phyloP scores from a whole-genome alignment of 2,888 invertebrate species.

The Tetheella fluctuosa region DNA sequence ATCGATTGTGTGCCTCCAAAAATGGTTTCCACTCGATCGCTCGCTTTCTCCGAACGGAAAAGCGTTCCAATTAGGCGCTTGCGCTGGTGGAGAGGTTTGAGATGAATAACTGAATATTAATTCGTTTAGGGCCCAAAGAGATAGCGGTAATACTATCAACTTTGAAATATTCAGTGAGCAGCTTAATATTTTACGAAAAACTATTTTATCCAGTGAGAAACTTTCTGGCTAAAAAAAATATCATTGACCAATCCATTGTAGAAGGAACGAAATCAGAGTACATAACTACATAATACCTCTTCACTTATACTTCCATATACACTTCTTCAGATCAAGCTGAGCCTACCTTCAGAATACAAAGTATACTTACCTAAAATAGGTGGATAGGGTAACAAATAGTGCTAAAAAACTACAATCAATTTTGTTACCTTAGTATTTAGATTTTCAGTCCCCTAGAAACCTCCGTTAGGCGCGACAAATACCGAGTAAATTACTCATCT shows the following conservation, averaged over 20 bases:
- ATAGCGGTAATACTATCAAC: conserved; percentile 4
- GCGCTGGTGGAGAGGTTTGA: conserved; percentile 37
- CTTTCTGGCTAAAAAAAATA: background rate
- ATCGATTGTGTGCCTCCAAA: conserved; percentile 45
- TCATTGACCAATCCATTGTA: background rate
- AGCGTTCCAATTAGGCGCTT: conserved; percentile 64
- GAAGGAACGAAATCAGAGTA: no score
- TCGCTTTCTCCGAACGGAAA: conserved; percentile 74
- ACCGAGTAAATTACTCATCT: conserved; percentile 50
- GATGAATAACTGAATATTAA: conserved; percentile 52
- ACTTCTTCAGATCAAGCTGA: no score
- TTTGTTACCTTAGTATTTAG: background rate
- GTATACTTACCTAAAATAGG: no score
- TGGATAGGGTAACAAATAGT: no score
- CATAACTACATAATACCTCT: no score
- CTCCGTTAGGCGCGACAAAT: background rate
- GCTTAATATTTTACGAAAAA: conserved; percentile 3
- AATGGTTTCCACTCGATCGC: conserved; percentile 62
- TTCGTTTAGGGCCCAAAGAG: conserved; percentile 32
- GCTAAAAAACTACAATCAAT: no score
- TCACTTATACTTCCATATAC: no score
- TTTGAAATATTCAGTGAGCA: background rate
- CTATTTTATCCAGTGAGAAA: conserved; percentile 26
- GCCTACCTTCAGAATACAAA: no score
- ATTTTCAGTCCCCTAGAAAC: background rate